phyloP scores from a whole-genome alignment of 2,888 invertebrate genomes.

The Sarcophaga caerulescens region DNA sequence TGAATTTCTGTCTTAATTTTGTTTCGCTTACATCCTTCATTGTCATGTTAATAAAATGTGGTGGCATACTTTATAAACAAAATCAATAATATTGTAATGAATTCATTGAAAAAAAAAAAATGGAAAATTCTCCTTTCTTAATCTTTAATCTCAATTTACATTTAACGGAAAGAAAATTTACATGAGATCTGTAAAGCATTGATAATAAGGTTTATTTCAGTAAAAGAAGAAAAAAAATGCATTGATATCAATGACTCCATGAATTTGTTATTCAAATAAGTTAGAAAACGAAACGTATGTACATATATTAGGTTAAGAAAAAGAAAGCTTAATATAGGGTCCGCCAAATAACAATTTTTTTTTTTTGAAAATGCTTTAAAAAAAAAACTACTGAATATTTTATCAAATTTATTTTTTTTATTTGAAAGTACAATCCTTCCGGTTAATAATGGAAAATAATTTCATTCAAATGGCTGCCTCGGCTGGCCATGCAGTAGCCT shows the following conservation, averaged over 20 bases:
- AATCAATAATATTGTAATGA: too few species aligned
- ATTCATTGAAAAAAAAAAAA: too few species aligned
- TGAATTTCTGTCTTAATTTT: neutral
- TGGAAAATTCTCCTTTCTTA: neutral
- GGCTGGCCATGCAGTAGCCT: too few species aligned
- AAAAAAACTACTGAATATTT: too few species aligned
- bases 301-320: neutral
- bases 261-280: conserved; percentile 45
- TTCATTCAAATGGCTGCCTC: too few species aligned
- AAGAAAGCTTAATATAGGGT: neutral
- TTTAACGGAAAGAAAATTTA: conserved; percentile 10
- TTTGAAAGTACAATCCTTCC: too few species aligned
- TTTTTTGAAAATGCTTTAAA: too few species aligned
- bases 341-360: too few species aligned
- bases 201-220: neutral
- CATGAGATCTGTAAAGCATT: conserved; percentile 16
- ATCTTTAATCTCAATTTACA: conserved; percentile 19
- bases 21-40: conserved; percentile 1
- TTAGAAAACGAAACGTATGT: neutral
- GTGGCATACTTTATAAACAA: neutral
- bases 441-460: too few species aligned
- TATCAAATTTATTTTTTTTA: too few species aligned
- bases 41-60: conserved; percentile 12
- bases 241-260: neutral
- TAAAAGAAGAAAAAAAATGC: neutral